phyloP scores from a whole-genome alignment of 1,140 invertebrate genomes.

The Sitodiplosis mosellana region DNA sequence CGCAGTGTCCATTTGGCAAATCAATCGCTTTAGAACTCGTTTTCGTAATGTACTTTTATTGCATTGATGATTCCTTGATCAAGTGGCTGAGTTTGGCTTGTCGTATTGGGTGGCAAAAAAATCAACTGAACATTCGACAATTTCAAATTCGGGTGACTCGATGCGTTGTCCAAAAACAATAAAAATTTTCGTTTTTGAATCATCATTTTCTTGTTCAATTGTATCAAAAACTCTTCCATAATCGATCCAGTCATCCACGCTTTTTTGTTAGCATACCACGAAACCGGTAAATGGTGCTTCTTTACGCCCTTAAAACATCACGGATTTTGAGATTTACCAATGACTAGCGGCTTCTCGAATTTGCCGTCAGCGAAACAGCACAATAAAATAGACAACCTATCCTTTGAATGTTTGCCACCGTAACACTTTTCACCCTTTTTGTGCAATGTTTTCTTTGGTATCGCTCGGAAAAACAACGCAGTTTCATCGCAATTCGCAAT shows the following conservation, averaged over 20 bases:
- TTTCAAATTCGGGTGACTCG: conserved; percentile 13
- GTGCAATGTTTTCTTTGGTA: conserved; percentile 13
- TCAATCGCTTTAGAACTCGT: conserved; percentile 4
- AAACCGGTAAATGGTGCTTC: conserved; percentile 19
- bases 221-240: conserved; percentile 19
- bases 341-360: conserved; percentile 24
- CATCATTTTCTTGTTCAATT: conserved; percentile 12
- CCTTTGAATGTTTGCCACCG: conserved; percentile 21
- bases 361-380: conserved; percentile 25
- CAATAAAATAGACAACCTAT: conserved; percentile 20
- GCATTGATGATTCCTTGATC: conserved; percentile 20
- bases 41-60: conserved; percentile 22
- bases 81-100: conserved; percentile 21
- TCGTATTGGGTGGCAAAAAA: conserved; percentile 19
- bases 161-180: conserved; percentile 16
- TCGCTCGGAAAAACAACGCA: conserved; percentile 21
- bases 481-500: conserved; percentile 27
- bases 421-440: conserved; percentile 9
- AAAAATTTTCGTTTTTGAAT: conserved; percentile 9
- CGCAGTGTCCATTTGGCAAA: too few relatives aligned
- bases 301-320: conserved; percentile 21
- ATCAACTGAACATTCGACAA: conserved; percentile 10
- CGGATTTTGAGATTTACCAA: conserved; percentile 25
- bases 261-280: conserved; percentile 22
- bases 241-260: conserved; percentile 19